Evolutionary conservation across 2,888 invertebrate species (phyloP).

Genomic region (Epinotia bilunana): DNA sequence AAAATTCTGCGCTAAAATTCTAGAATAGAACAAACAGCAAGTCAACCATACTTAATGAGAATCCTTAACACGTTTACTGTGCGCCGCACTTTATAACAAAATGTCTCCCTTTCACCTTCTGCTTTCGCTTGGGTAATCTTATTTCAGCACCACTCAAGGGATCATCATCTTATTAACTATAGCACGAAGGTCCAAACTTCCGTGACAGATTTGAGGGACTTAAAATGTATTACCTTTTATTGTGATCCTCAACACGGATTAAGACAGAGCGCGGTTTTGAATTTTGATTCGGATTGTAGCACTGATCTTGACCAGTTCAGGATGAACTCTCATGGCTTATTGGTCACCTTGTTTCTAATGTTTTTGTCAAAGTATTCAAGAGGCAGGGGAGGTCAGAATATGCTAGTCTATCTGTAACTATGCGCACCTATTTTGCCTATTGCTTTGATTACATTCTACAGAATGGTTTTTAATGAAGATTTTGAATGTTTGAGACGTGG

Average conservation of each 20-base stretch:
- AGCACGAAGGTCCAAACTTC: constrained; percentile 66
- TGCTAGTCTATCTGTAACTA: constrained; percentile 69
- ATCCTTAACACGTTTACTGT: constrained; percentile 52
- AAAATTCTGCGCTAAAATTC: background rate
- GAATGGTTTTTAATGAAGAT: constrained; percentile 79
- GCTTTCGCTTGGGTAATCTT: constrained; percentile 84
- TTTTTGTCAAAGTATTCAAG: constrained; percentile 50
- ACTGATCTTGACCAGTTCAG: constrained; percentile 70
- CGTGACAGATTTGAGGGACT: constrained; percentile 61
- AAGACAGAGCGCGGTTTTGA: constrained; percentile 85
- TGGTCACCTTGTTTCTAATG: constrained; percentile 64
- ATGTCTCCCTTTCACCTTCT: constrained; percentile 84
- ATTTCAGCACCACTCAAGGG: constrained; percentile 67
- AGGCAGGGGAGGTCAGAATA: constrained; percentile 58
- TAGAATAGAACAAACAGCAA: constrained; percentile 18
- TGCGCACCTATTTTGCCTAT: constrained; percentile 81
- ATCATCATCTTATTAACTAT: constrained; percentile 60
- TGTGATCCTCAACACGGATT: constrained; percentile 85
- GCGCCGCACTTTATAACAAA: constrained; percentile 68
- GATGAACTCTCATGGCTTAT: constrained; percentile 73
- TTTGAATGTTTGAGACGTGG: constrained; percentile 72
- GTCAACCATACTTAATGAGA: constrained; percentile 36
- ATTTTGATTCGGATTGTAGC: constrained; percentile 83
- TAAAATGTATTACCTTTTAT: constrained; percentile 85
- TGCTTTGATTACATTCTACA: constrained; percentile 80